Base-by-base conservation (phyloP, 2,888 invertebrate species). In the Piscicola geometra region DNA sequence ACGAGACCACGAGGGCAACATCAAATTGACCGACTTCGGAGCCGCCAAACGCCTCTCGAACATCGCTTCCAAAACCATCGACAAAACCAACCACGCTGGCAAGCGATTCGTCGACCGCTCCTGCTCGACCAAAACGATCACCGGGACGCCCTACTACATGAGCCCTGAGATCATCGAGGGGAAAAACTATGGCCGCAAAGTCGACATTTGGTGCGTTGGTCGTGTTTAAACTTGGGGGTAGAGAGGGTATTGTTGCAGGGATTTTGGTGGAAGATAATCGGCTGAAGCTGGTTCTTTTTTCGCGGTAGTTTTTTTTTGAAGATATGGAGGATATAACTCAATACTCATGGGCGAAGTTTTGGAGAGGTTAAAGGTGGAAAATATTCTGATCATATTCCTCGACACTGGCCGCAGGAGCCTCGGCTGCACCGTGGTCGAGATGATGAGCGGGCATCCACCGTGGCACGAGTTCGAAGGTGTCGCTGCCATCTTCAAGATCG, bases 1-100 rank as follows among this genome's bases (percentile, higher is more conserved):
- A 60, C 82, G 86, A 50, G 86, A 87, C 78, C 81, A 82, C 28
- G 79, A 81, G 47, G 86, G 86, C 5, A 86, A 86, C 80, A 84
- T 86, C 15, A 87, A 87, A 79, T 82, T 87, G 56, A 86, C 84
- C 18, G 87, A 87, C 79, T 87, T 87, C 81, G 87, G 87, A 28
- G 85, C 87, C 0, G 85, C 86, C 47, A 85, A 86, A 78, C 82
- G 85, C 28, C 81, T 87, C 56, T 85, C 86, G 79, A 84, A 85
- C 5, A 86, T 84, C 32, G 81, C 81, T 71, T 82, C 50, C 21
- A 76, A 72, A 35, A 35, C 73, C n/a, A 69, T 50, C 35, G 70
- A 72, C 69, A 64, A 60, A 21, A 72, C 28, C 18, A 56, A 64
- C 73, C 18, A 28, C 35, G 33, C 60, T 0, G 71, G 32, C 25